phyloP scores from a whole-genome alignment of 37 sponge, comb jelly and placozoan genomes.

The Oscarella lobularis region DNA sequence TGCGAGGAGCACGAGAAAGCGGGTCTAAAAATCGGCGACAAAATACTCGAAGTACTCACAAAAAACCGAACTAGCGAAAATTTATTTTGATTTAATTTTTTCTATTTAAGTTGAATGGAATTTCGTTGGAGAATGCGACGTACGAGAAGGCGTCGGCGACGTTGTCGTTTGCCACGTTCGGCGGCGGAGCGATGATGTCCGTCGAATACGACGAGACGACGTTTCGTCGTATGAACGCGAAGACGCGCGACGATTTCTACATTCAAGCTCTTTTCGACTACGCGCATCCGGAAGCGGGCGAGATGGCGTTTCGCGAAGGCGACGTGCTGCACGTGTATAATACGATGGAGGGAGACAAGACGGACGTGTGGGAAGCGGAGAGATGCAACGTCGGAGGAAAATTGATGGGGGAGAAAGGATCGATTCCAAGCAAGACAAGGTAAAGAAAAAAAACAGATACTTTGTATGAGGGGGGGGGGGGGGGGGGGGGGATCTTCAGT shows the following conservation, averaged over 20 bases:
- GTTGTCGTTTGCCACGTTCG: conserved; percentile 1
- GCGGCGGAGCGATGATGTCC: neutral
- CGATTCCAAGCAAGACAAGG: neutral
- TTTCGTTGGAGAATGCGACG: neutral
- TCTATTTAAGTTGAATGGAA: neutral
- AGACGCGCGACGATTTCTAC: neutral
- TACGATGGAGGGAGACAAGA: neutral
- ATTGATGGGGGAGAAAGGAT: neutral
- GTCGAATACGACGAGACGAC: neutral
- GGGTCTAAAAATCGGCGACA: neutral
- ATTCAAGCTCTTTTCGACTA: neutral
- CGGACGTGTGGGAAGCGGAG: neutral
- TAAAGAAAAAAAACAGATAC: too few species aligned
- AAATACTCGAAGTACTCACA: neutral
- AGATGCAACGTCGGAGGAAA: neutral
- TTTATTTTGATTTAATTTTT: too few species aligned
- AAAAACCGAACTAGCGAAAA: too few species aligned
- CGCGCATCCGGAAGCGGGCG: neutral
- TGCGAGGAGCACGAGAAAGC: neutral
- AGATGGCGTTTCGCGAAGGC: neutral
- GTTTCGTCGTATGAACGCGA: neutral
- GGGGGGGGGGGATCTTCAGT: too few species aligned
- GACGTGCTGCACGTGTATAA: neutral
- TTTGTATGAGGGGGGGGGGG: too few species aligned
- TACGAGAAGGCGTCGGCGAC: neutral